phyloP scores from a whole-genome alignment of 2,888 invertebrate species.

The Tryphoninae sp. region DNA sequence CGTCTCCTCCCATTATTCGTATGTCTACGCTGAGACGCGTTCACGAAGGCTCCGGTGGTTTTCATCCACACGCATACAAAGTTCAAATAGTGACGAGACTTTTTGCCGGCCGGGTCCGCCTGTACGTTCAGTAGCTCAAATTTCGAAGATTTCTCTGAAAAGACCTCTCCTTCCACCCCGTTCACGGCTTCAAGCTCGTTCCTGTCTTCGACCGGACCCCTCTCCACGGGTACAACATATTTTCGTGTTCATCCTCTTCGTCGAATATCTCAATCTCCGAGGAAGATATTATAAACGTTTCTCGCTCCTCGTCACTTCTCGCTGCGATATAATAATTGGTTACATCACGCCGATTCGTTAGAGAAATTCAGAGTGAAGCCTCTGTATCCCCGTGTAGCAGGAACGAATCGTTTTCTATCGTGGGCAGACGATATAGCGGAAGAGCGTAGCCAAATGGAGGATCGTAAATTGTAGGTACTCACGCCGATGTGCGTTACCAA shows the following conservation, averaged over 20 bases:
- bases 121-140: conserved; percentile 66
- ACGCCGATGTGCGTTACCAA: too few species aligned
- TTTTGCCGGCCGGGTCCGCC: conserved; percentile 45
- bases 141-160: conserved; percentile 57
- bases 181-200: conserved; percentile 40
- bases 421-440: not conserved
- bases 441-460: conserved; percentile 28
- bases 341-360: conserved; percentile 46
- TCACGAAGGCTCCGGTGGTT: conserved; percentile 72
- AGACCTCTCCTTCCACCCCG: conserved; percentile 33
- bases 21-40: conserved; percentile 67
- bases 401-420: conserved; percentile 23
- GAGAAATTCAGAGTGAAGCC: conserved; percentile 9
- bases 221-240: conserved; percentile 14
- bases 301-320: conserved; percentile 34
- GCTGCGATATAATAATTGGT: conserved; percentile 45
- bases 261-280: conserved; percentile 43
- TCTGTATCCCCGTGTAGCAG: not conserved
- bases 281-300: conserved; percentile 34
- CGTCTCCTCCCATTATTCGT: conserved; percentile 73
- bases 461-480: too few species aligned
- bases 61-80: conserved; percentile 36
- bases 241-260: conserved; percentile 40
- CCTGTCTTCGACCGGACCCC: conserved; percentile 34
- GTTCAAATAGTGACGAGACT: conserved; percentile 61